These are phyloP conservation scores for Vollenhovia emeryi DNA, from an alignment of 1,140 invertebrate species.

Conservation along the genomic window DNA sequence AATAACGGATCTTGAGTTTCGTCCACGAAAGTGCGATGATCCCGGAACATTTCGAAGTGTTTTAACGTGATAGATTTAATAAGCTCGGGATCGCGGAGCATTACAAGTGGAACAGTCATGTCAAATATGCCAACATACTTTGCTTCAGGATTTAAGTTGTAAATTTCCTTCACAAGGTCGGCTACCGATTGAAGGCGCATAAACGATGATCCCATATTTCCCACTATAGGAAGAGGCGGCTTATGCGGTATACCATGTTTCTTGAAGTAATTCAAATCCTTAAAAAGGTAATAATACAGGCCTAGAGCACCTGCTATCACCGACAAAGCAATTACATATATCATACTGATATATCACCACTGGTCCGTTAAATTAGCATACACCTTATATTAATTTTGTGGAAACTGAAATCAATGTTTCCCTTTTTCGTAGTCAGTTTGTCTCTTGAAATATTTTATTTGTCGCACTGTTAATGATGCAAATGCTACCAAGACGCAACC, in stretches of 20 bases:
- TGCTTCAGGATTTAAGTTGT: conserved; percentile 50
- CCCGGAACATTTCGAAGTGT: conserved; percentile 82
- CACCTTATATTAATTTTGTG: neutral
- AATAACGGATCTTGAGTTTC: conserved; percentile 74
- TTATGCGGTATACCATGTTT: conserved; percentile 46
- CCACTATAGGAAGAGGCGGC: conserved; percentile 60
- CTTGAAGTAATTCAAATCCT: conserved; percentile 50
- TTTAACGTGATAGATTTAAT: conserved; percentile 82
- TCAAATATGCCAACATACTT: conserved; percentile 80
- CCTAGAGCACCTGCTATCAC: neutral
- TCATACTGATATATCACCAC: neutral
- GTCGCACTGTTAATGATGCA: neutral
- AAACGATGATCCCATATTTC: conserved; percentile 46
- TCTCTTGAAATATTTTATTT: neutral
- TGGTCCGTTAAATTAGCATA: neutral
- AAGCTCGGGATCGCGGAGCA: conserved; percentile 78
- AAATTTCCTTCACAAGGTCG: neutral
- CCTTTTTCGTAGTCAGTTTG: neutral
- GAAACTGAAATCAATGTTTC: neutral
- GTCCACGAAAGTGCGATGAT: conserved; percentile 74
- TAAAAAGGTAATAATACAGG: conserved; percentile 3
- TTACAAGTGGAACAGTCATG: conserved; percentile 73
- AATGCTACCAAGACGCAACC: neutral
- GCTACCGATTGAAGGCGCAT: neutral
- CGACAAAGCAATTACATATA: neutral